Base-by-base conservation (phyloP, 92 coral and sea anemone genomes). In the Phenganax subtilis region DNA sequence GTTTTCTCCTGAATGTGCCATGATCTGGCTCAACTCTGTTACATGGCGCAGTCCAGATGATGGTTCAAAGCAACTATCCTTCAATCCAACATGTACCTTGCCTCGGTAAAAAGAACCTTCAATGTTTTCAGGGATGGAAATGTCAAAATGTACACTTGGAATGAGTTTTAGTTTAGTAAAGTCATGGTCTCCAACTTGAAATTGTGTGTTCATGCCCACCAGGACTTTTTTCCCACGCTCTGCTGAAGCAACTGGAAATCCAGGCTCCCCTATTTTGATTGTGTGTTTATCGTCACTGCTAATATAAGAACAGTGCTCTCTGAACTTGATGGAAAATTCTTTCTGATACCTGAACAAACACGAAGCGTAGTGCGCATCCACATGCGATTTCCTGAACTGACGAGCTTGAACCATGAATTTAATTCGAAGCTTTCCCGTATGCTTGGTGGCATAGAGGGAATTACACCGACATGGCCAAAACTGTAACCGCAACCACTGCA, bases 251-350 rank as follows among this genome's bases (percentile, higher is more conserved):
- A 85, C 87, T 69, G 87, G 87, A 71, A 9, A 79, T 52, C 59
- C 52, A 37, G 84, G 87, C 25, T 85, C 84, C 1, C 84, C 87
- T 28, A 85, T 84, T 16, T 85, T 84, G 67, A 76, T 59, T 16
- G 87, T 84, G 54, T 84, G 87, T 51, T 85, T 85, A 74, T 85
- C 84, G 72, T 85, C 87, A 17, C 68, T 55, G 71, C 70, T 29
- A 31, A 61, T 70, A 59, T 78, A 85, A 31, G 62, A 12, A 29
- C 71, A 54, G 79, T 76, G 59, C 11, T 84, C 78, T 12, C 63
- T 55, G 31, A 71, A 85, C 51, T 71, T 85, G 60, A 71, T 30
- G 68, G 52, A 51, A 60, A 76, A 61, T 55, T 78, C 82, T 72
- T 78, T 78, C 55, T 59, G 12, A 62, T 78, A 78, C 58, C 82